Base-by-base conservation (phyloP, 92 coral and sea anemone genomes). In the Epizoanthus stellaris region DNA sequence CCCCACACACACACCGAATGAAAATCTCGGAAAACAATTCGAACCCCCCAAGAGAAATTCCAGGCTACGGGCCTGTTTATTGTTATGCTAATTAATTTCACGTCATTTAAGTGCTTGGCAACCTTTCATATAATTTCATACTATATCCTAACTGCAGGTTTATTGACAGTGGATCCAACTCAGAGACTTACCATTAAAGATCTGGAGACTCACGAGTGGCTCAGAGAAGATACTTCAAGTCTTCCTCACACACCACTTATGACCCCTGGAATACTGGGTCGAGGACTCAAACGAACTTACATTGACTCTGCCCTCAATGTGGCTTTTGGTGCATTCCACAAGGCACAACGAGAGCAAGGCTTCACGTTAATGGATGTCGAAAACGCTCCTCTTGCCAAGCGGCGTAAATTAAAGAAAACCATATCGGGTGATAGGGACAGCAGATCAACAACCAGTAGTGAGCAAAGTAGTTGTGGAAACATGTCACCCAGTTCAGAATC, bases 301-400 rank as follows among this genome's bases (percentile, higher is more conserved):
- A 98, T 94, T 34, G 98, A 96, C 71, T 92, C 95, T n/a, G 99
- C 99, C n/a, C 88, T 97, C 8, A 94, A 91, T 86, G 99, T 93
- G 45, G 95, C 99, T 38, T 97, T 95, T 62, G 92, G 89, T 7
- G 99, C 99, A 2, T 97, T 97, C 63, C 96, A 97, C 91, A 91
- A 91, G 82, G 99, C 99, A 1, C 94, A 95, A 45, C 86, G 93
- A 45, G 88, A 88, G 64, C 93, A 94, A 61, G 99, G 99, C n/a
- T 97, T 97, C 63, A 92, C 94, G 1, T 62, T 97, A 25, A 93
- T 92, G 95, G 98, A 93, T 73, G 99, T 97, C 53, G 97, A 97
- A 67, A 92, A 97, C 67, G 99, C 99, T 30, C 99, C 99, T 0
- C 90, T 97, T 67, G 99, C 99, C 15, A 97, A 97, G 83, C 89